Conservation (phyloP, 92 coral and sea anemone species). For the Heliopora coerulea region DNA sequence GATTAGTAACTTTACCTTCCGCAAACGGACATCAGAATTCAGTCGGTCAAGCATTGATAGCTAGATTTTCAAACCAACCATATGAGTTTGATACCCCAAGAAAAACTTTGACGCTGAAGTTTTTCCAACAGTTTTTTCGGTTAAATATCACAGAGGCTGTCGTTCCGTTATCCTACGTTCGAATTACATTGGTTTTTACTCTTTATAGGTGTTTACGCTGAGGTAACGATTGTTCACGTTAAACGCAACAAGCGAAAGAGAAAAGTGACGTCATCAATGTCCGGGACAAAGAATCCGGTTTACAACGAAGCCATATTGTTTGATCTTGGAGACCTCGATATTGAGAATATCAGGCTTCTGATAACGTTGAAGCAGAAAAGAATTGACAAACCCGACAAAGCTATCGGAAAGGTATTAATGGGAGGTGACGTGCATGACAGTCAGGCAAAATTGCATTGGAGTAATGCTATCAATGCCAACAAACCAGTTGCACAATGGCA, state of each 20-base stretch:
- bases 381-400: slow-evolving; percentile 85
- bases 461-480: slow-evolving; percentile 91
- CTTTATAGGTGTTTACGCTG: slow-evolving; percentile 80
- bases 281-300: slow-evolving; percentile 82
- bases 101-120: too few species aligned
- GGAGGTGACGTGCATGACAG: slow-evolving; percentile 72
- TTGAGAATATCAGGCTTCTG: slow-evolving; percentile 85
- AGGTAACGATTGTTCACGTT: slow-evolving; percentile 79
- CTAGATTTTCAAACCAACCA: too few species aligned
- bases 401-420: slow-evolving; percentile 89
- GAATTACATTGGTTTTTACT: too few species aligned
- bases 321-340: slow-evolving; percentile 77
- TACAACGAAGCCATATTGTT: slow-evolving; percentile 99
- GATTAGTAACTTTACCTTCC: too few species aligned
- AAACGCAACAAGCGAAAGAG: slow-evolving; percentile 80
- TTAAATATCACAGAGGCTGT: too few species aligned
- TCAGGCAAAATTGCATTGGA: slow-evolving; percentile 82
- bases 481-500: slow-evolving; percentile 98
- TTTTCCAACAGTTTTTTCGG: too few species aligned
- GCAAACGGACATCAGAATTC: too few species aligned
- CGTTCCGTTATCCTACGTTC: too few species aligned
- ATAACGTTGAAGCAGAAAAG: slow-evolving; percentile 84
- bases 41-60: too few species aligned
- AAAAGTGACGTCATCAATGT: slow-evolving; percentile 78
- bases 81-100: too few species aligned